A percentile compares a stretch with the other conserved stretches of the same genome.
These are phyloP conservation scores for Cavia aperea DNA, from an alignment of 2,113 vertebrate genomes.

Conservation along the genomic window DNA sequence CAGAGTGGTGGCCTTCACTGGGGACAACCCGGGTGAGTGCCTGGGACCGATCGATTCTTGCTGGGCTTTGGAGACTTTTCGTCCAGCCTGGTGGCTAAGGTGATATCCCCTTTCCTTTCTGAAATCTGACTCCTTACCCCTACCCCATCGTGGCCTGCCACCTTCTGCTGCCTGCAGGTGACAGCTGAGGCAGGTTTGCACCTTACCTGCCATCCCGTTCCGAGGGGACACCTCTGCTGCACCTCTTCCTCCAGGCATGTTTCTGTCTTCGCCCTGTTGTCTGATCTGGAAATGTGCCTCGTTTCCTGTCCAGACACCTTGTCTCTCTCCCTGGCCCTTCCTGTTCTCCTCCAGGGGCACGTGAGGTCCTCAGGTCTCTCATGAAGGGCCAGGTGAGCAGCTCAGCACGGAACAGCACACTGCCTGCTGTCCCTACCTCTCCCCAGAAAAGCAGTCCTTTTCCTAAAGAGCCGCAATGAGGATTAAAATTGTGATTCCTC, in stretches of 20 bases:
- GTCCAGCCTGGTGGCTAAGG: background rate
- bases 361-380: background rate
- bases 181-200: background rate
- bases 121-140: background rate
- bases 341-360: background rate
- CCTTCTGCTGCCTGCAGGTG: background rate
- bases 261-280: background rate
- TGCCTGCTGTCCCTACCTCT: background rate
- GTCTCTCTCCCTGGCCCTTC: background rate
- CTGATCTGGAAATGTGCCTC: background rate
- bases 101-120: background rate
- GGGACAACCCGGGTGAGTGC: slow-evolving; percentile 94
- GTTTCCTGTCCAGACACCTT: background rate
- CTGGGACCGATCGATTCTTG: fast-evolving
- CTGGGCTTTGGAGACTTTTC: background rate
- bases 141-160: background rate
- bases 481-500: background rate
- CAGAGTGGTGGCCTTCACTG: slow-evolving; percentile 89
- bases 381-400: background rate
- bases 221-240: background rate
- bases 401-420: background rate
- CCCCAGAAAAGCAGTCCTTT: background rate
- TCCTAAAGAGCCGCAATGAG: background rate
- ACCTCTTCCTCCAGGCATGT: background rate
- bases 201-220: background rate